phyloP scores from a whole-genome alignment of 2,113 vertebrate species.

The Acrocephalus kingi region DNA sequence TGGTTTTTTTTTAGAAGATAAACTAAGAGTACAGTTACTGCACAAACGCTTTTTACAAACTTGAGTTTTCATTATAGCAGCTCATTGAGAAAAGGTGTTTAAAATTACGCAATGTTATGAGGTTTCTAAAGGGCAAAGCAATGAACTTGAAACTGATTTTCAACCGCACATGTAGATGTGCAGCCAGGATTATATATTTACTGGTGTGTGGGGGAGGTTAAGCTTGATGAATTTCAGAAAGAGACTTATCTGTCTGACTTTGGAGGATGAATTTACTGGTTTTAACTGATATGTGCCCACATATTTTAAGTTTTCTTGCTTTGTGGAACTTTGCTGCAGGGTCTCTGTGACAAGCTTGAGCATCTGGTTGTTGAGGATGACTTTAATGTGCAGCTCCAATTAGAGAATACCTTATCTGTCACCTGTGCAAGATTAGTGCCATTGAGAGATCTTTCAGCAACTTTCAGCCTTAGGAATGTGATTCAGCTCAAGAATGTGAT shows the following conservation, averaged over 20 bases:
- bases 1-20: background rate
- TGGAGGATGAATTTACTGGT: background rate
- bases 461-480: background rate
- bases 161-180: background rate
- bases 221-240: background rate
- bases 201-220: rapidly evolving
- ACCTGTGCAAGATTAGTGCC: background rate
- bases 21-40: background rate
- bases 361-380: background rate
- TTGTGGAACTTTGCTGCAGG: background rate
- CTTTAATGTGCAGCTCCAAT: background rate
- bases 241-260: background rate
- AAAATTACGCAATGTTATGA: rapidly evolving
- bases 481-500: background rate
- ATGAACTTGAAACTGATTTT: background rate
- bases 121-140: background rate
- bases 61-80: background rate
- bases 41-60: background rate
- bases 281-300: background rate
- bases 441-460: background rate
- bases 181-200: background rate
- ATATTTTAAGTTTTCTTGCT: background rate
- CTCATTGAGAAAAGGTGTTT: background rate
- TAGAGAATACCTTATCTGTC: background rate
- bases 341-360: background rate